Percentiles rank a stretch among this genome's conserved stretches.
phyloP scores from a whole-genome alignment of 2,113 vertebrate genomes.

The Coreoperca whiteheadi region DNA sequence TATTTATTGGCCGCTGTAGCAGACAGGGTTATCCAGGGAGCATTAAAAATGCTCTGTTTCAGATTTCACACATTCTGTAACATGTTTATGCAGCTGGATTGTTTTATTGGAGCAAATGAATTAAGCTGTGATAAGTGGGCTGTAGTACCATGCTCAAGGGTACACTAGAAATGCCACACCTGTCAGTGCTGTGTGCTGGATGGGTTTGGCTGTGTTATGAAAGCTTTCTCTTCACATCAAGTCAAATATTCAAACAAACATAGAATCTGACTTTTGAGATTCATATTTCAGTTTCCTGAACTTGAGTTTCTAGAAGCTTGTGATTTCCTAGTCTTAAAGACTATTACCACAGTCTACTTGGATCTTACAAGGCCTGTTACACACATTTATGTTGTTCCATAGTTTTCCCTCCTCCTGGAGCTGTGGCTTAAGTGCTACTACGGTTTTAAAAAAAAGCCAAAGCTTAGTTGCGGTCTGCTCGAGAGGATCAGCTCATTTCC shows the following conservation, averaged over 20 bases:
- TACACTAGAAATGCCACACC: conserved; percentile 76
- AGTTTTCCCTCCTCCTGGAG: conserved; percentile 56
- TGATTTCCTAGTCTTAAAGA: conserved; percentile 37
- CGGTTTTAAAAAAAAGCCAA: conserved; percentile 59
- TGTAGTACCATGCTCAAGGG: conserved; percentile 74
- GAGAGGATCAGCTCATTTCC: conserved; percentile 81
- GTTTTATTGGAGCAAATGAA: conserved; percentile 84
- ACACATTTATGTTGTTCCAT: conserved; percentile 65
- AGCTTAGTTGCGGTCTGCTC: conserved; percentile 76
- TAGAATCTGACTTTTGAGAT: conserved; percentile 16
- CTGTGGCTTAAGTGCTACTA: conserved; percentile 71
- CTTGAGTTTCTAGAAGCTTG: conserved; percentile 22
- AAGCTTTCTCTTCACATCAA: conserved; percentile 26
- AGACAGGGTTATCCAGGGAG: conserved; percentile 75
- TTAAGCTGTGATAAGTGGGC: conserved; percentile 82
- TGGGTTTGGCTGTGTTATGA: conserved; percentile 29
- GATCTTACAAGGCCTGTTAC: conserved; percentile 51
- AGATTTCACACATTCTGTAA: conserved; percentile 85
- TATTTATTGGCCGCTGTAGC: conserved; percentile 79
- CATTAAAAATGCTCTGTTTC: conserved; percentile 79
- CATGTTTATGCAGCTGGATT: conserved; percentile 88
- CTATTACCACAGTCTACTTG: conserved; percentile 49
- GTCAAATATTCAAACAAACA: conserved; percentile 26
- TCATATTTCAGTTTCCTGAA: conserved; percentile 35
- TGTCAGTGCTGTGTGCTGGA: conserved; percentile 66